A percentile compares a stretch with the other conserved stretches of the same genome.
Conservation (phyloP, 30 jellyfish, hydroid and myxozoan genomes). For the Haliclystus octoradiatus region DNA sequence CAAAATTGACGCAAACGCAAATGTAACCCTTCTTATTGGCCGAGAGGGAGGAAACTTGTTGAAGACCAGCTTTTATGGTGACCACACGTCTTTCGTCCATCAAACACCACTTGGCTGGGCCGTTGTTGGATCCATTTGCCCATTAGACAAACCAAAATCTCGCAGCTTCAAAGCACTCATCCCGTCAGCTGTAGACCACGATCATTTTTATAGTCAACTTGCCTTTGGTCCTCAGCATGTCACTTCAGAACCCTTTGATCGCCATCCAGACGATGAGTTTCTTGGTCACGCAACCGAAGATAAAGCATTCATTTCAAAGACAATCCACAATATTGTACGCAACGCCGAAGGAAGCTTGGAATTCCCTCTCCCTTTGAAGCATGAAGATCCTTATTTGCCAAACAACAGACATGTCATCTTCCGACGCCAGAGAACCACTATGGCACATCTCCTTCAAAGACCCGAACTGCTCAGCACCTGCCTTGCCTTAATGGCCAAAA, state of each 20-base stretch:
- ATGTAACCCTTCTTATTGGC: not conserved
- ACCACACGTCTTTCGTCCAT: not conserved
- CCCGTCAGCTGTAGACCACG: not conserved
- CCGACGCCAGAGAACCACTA: not conserved
- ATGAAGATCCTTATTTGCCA: not conserved
- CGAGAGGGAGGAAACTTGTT: not conserved
- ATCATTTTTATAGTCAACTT: not conserved
- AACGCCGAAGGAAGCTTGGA: no score
- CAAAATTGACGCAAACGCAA: not conserved
- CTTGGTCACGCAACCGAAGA: not conserved
- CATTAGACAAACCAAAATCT: not conserved
- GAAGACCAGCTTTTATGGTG: not conserved
- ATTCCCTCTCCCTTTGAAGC: not conserved
- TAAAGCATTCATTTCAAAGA: not conserved
- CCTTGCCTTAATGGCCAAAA: slow-evolving; percentile 5
- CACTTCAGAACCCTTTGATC: not conserved
- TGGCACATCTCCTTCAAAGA: not conserved
- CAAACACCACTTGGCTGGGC: slow-evolving; percentile 1
- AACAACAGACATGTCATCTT: not conserved
- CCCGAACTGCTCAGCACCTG: not conserved
- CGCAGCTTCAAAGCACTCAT: no score
- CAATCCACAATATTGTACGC: not conserved
- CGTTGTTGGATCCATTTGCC: not conserved
- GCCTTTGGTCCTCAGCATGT: not conserved
- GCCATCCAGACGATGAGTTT: not conserved